Conservation (phyloP, 2,888 invertebrate genomes). For the Suillia variegata region DNA sequence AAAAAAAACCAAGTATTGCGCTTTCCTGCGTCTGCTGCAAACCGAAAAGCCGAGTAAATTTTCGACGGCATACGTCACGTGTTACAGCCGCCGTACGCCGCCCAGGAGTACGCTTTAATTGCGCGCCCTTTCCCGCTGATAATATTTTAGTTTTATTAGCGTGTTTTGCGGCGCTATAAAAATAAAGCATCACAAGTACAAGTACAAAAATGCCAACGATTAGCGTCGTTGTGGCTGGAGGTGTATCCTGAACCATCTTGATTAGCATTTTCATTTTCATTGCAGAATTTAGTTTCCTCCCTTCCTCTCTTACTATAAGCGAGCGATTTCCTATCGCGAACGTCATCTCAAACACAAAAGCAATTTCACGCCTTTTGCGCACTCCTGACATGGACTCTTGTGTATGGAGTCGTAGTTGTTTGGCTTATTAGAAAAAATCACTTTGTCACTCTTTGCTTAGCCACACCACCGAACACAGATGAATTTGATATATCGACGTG, state of each 20-base stretch:
- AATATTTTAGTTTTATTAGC: slow-evolving; percentile 38
- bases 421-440: slow-evolving; percentile 35
- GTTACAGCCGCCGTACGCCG: background rate
- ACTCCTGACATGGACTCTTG: slow-evolving; percentile 24
- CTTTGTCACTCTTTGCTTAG: slow-evolving; percentile 40
- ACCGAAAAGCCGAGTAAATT: slow-evolving; percentile 14
- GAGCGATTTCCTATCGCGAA: slow-evolving; percentile 27
- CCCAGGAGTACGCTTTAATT: slow-evolving; percentile 8
- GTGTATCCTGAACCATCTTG: slow-evolving; percentile 13
- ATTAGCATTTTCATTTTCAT: slow-evolving; percentile 20
- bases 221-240: background rate
- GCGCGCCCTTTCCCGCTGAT: slow-evolving; percentile 32
- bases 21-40: slow-evolving; percentile 34
- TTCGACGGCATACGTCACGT: slow-evolving; percentile 19
- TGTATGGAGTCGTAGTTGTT: slow-evolving; percentile 8
- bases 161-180: slow-evolving; percentile 11
- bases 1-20: slow-evolving; percentile 16
- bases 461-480: slow-evolving; percentile 6
- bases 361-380: slow-evolving; percentile 59
- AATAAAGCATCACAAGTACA: slow-evolving; percentile 20
- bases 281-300: slow-evolving; percentile 10
- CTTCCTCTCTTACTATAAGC: slow-evolving; percentile 9
- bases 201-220: too few species aligned
- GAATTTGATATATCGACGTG: slow-evolving; percentile 47
- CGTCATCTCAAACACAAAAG: slow-evolving; percentile 47